A percentile compares a stretch with the other conserved stretches of the same genome.
phyloP scores from a whole-genome alignment of 2,113 vertebrate genomes.

The Ammodytes marinus region DNA sequence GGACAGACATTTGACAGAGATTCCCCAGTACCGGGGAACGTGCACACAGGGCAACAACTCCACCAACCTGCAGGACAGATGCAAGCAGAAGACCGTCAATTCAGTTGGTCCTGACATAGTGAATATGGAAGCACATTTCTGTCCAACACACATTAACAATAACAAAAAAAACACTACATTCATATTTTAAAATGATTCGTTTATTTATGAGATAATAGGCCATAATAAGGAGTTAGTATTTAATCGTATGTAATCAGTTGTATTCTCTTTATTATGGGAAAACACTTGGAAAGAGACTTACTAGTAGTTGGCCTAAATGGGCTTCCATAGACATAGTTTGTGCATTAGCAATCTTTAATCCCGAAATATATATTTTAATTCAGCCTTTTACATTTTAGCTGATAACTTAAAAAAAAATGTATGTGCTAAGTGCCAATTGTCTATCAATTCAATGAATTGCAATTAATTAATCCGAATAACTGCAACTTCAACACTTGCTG shows the following conservation, averaged over 20 bases:
- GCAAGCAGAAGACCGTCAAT: background rate
- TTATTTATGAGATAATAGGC: background rate
- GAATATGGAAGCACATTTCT: background rate
- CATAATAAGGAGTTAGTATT: background rate
- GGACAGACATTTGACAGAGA: slow-evolving; percentile 85
- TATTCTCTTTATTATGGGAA: background rate
- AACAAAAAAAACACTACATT: too few relatives aligned
- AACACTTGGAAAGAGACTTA: background rate
- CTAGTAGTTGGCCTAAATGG: too few relatives aligned
- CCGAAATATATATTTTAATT: too few relatives aligned
- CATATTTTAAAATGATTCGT: too few relatives aligned
- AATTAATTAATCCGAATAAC: too few relatives aligned
- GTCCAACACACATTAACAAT: background rate
- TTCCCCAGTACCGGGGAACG: slow-evolving; percentile 85
- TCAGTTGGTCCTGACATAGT: background rate
- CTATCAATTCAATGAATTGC: too few relatives aligned
- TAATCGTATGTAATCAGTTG: background rate
- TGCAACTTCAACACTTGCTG: too few relatives aligned
- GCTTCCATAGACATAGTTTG: too few relatives aligned
- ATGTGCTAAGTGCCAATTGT: too few relatives aligned
- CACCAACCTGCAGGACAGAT: slow-evolving; percentile 84
- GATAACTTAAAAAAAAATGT: too few relatives aligned
- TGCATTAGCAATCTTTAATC: too few relatives aligned
- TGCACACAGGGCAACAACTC: slow-evolving; percentile 85
- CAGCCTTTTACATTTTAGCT: too few relatives aligned